Evolutionary conservation across 2,113 vertebrate species (phyloP).

Genomic region (Corvus hawaiiensis): DNA sequence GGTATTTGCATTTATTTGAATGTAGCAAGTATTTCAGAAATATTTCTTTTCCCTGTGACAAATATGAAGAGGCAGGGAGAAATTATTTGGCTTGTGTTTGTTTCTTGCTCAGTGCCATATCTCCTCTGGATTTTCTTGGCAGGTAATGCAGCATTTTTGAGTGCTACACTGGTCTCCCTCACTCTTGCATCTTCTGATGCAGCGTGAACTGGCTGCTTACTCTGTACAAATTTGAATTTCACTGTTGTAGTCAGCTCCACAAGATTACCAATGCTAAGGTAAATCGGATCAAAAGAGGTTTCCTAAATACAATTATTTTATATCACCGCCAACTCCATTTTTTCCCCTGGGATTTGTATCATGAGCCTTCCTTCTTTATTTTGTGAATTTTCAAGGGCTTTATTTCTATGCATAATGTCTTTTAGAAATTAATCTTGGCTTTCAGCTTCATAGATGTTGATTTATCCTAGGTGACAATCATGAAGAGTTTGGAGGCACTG

Average conservation of each 20-base stretch:
- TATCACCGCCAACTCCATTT: not conserved
- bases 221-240: not conserved
- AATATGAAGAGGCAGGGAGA: not conserved
- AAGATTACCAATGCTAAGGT: not conserved
- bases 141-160: not conserved
- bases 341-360: accelerated
- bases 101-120: not conserved
- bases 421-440: not conserved
- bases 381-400: not conserved
- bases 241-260: not conserved
- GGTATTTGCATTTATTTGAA: not conserved
- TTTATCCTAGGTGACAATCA: not conserved
- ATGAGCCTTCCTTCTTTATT: not conserved
- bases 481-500: not conserved
- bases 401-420: not conserved
- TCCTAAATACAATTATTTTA: not conserved
- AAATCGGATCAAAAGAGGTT: not conserved
- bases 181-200: not conserved
- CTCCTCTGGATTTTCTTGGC: not conserved
- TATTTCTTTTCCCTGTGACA: not conserved
- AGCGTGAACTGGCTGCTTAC: not conserved
- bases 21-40: not conserved
- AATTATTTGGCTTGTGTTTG: not conserved
- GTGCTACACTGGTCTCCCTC: not conserved
- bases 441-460: not conserved